A percentile compares a stretch with the other conserved stretches of the same genome.
Conservation (phyloP, 2,888 invertebrate genomes). For the Gymnocheta viridis region DNA sequence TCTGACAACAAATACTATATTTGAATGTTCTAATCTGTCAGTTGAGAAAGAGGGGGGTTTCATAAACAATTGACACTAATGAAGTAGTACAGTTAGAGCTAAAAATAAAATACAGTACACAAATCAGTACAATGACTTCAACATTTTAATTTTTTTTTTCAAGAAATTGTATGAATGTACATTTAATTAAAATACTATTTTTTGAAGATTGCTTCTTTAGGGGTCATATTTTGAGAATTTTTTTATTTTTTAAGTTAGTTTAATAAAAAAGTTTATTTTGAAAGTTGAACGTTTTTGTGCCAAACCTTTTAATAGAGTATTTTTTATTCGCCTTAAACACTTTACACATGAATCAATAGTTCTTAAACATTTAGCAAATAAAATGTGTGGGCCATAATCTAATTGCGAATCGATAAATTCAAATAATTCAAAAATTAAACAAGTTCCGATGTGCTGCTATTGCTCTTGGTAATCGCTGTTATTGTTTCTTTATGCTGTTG, state of each 20-base stretch:
- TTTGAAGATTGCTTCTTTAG: too few species aligned
- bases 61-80: not conserved
- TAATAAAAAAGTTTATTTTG: too few species aligned
- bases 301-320: not conserved
- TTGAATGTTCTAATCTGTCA: constrained; percentile 3
- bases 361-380: constrained; percentile 33
- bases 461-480: constrained; percentile 22
- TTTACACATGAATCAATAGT: not conserved
- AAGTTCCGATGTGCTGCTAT: constrained; percentile 63
- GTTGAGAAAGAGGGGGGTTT: not conserved
- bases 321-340: not conserved
- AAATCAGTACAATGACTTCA: too few species aligned
- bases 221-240: too few species aligned
- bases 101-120: not conserved
- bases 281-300: too few species aligned
- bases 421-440: constrained; percentile 67
- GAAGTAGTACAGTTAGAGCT: not conserved
- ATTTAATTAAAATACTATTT: too few species aligned
- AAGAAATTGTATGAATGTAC: too few species aligned
- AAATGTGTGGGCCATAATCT: constrained; percentile 71
- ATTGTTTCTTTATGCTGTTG: constrained; percentile 15
- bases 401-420: constrained; percentile 71
- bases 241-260: too few species aligned
- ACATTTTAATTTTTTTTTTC: too few species aligned
- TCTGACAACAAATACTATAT: not conserved